Conservation (phyloP, 2,888 invertebrate species). For the Plebejus argus region DNA sequence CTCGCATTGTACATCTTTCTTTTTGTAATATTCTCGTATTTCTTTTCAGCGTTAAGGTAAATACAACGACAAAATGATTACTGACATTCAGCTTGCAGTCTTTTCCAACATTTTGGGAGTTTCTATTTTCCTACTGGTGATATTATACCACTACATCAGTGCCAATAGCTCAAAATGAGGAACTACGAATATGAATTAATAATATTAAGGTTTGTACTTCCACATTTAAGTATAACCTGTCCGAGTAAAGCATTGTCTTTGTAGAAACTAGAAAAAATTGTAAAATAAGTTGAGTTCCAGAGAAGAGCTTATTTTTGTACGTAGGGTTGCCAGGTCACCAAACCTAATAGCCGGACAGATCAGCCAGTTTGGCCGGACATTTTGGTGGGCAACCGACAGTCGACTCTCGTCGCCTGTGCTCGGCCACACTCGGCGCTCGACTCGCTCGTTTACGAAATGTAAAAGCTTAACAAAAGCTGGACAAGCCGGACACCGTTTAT, state of each 20-base stretch:
- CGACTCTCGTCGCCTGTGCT: too few species aligned
- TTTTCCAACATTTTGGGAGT: conserved; percentile 98
- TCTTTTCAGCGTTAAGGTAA: conserved; percentile 43
- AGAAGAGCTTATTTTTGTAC: too few species aligned
- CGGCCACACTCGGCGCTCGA: too few species aligned
- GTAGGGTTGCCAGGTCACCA: too few species aligned
- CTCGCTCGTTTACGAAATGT: too few species aligned
- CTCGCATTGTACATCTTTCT: background rate
- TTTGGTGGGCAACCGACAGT: too few species aligned
- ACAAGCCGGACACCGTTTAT: too few species aligned
- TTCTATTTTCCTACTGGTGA: conserved; percentile 94
- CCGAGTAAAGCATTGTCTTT: background rate
- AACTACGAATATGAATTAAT: conserved; percentile 38
- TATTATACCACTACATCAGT: conserved; percentile 97
- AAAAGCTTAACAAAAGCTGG: too few species aligned
- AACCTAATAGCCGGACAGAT: too few species aligned
- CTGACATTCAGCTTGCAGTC: conserved; percentile 96
- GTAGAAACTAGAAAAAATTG: too few species aligned
- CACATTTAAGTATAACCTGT: background rate
- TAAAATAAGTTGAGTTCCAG: too few species aligned
- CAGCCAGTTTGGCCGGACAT: too few species aligned
- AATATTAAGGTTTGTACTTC: conserved; percentile 15
- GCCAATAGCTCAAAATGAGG: conserved; percentile 86
- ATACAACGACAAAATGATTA: conserved; percentile 86
- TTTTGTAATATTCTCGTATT: conserved; percentile 15